Conservation (phyloP, 2,797 vertebrate genomes). For the Sebastiscus albofasciatus region DNA sequence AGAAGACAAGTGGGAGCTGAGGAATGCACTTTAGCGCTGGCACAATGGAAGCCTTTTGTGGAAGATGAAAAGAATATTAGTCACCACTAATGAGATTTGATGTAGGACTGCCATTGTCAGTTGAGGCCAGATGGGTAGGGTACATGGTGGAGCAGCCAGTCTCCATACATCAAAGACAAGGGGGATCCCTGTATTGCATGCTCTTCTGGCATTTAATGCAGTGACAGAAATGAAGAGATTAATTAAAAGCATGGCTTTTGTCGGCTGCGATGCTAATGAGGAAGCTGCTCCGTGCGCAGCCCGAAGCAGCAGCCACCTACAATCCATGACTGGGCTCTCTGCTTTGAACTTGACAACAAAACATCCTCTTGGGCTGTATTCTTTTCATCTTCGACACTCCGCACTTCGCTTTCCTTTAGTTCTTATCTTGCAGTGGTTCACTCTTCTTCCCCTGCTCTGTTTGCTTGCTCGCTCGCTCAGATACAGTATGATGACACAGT, state of each 20-base stretch:
- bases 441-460: slow-evolving; percentile 9
- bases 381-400: slow-evolving; percentile 43
- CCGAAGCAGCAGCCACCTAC: slow-evolving; percentile 43
- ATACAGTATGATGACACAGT: slow-evolving; percentile 49
- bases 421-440: slow-evolving; percentile 13
- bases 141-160: slow-evolving; percentile 32
- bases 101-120: slow-evolving; percentile 62
- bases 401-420: slow-evolving; percentile 19
- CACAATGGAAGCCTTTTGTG: slow-evolving; percentile 67
- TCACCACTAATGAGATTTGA: slow-evolving; percentile 73
- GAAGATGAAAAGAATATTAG: slow-evolving; percentile 78
- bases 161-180: slow-evolving; percentile 53
- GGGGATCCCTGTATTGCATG: slow-evolving; percentile 23
- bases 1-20: slow-evolving; percentile 61
- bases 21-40: slow-evolving; percentile 66
- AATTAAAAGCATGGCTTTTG: slow-evolving; percentile 57
- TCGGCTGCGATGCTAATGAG: slow-evolving; percentile 51
- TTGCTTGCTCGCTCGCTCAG: slow-evolving; percentile 1
- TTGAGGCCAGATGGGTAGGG: slow-evolving; percentile 41
- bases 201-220: slow-evolving; percentile 49
- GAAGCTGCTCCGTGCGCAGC: slow-evolving; percentile 29
- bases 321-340: slow-evolving; percentile 28
- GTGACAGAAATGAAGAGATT: slow-evolving; percentile 47
- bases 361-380: slow-evolving; percentile 44
- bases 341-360: slow-evolving; percentile 62